Base-by-base conservation (phyloP, 2,113 vertebrate species). In the Thamnophis sirtalis region DNA sequence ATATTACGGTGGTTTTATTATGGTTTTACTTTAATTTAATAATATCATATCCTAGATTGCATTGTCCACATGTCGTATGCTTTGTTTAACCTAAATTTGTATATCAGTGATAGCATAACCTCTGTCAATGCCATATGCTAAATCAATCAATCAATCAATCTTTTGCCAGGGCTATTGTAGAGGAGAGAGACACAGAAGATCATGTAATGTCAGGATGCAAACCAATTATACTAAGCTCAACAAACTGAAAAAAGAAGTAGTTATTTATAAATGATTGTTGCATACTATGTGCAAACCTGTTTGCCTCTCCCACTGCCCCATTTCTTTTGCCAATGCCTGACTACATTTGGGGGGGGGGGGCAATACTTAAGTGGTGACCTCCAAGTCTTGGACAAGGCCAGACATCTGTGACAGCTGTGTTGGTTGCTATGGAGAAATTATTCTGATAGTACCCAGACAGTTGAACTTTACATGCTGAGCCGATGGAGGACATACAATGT, bases 401-500 rank as follows among this genome's bases (percentile, higher is more conserved):
- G 19, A 86, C 5, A 51, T 24, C 55, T 84, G 48, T 95, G 92
- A 92, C 68, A 92, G 56, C 38, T 90, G 33, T 86, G 19, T 3
- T 92, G 1, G 17, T 86, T 93, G 33, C 55, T 93, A 38, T 84
- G 89, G 84, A 91, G 90, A 94, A 92, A 85, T 24, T 54, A 80
- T 68, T 88, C 58, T 33, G 89, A 88, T 28, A 22, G 28, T 49
- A 89, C 86, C 84, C 96, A 93, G 93, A 85, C 91, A 90, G 91
- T 89, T 93, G 95, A 94, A 94, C 96, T 93, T 93, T 87, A 91
- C 94, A 93, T 96, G 91, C 96, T 93, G 48, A 93, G 94, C 80
- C 95, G 91, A 95, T 89, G 94, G 93, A 93, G 96, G 95, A 95
- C 95, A 96, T 94, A 63, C 58, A 93, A 94, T 94, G 94, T 91